Conservation (phyloP, 1,140 invertebrate genomes). For the Laodelphax striatellus region DNA sequence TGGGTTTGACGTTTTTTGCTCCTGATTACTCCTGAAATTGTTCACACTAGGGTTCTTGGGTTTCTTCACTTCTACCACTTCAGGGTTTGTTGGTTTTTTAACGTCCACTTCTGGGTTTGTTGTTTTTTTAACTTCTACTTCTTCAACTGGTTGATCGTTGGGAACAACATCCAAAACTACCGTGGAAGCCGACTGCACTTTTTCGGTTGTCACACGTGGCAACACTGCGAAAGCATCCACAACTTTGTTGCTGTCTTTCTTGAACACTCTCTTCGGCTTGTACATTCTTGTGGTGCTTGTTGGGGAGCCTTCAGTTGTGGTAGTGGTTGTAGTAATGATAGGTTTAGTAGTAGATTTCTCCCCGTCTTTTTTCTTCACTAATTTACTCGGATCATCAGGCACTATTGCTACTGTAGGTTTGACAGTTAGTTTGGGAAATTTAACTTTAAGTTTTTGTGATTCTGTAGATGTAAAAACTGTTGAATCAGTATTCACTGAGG, state of each 20-base stretch:
- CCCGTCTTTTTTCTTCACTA: not conserved
- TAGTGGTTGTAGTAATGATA: constrained; percentile 10
- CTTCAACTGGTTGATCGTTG: not conserved
- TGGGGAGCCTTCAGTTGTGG: constrained; percentile 12
- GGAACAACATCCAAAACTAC: not conserved
- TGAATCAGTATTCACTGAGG: not conserved
- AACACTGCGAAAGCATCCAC: constrained; percentile 15
- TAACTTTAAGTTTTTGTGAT: constrained; percentile 11
- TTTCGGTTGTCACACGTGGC: not conserved
- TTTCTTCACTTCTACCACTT: not conserved
- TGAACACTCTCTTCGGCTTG: constrained; percentile 16
- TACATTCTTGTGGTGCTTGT: constrained; percentile 18
- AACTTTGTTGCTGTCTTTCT: constrained; percentile 11
- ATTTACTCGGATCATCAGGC: constrained; percentile 7
- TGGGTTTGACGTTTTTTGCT: not conserved
- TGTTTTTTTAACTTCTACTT: not conserved
- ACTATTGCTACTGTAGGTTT: constrained; percentile 7
- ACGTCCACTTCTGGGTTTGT: not conserved
- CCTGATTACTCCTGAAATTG: constrained; percentile 11
- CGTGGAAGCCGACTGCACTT: not conserved
- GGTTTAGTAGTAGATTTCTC: not conserved
- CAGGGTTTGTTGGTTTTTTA: not conserved
- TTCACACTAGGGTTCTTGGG: not conserved
- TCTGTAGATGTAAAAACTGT: too few relatives aligned
- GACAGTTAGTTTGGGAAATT: constrained; percentile 12